These are phyloP conservation scores for Lasiommata megera DNA, from an alignment of 2,888 invertebrate species.

Conservation along the genomic window DNA sequence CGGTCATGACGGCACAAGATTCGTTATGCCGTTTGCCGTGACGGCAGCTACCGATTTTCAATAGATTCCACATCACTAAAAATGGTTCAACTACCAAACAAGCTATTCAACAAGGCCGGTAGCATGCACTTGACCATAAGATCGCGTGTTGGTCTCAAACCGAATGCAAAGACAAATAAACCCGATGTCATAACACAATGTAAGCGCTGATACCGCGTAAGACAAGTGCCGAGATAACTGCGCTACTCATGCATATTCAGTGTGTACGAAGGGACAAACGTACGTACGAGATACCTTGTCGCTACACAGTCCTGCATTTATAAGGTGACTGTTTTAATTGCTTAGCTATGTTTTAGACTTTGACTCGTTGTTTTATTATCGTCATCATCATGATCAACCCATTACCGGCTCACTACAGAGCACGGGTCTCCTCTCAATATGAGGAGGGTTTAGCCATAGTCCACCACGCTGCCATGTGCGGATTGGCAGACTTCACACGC, in stretches of 20 bases:
- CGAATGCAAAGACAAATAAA: slow-evolving; percentile 20
- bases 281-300: slow-evolving; percentile 42
- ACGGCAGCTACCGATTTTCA: too few relatives aligned
- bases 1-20: too few relatives aligned
- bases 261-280: slow-evolving; percentile 51
- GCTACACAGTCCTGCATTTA: slow-evolving; percentile 33
- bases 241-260: slow-evolving; percentile 69
- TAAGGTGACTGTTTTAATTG: slow-evolving; percentile 37
- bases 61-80: too few relatives aligned
- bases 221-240: slow-evolving; percentile 45
- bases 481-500: too few relatives aligned
- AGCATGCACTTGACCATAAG: not conserved
- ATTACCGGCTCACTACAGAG: too few relatives aligned
- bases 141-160: not conserved
- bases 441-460: too few relatives aligned
- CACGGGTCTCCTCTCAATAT: too few relatives aligned
- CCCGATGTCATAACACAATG: slow-evolving; percentile 45
- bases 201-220: slow-evolving; percentile 42
- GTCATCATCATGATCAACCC: too few relatives aligned
- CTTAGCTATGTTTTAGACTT: not conserved
- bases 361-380: not conserved
- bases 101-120: not conserved
- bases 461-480: too few relatives aligned
- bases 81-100: too few relatives aligned
- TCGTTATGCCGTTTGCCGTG: too few relatives aligned